Conservation (phyloP, 2,888 invertebrate species). For the Mechanitis mazaeus region DNA sequence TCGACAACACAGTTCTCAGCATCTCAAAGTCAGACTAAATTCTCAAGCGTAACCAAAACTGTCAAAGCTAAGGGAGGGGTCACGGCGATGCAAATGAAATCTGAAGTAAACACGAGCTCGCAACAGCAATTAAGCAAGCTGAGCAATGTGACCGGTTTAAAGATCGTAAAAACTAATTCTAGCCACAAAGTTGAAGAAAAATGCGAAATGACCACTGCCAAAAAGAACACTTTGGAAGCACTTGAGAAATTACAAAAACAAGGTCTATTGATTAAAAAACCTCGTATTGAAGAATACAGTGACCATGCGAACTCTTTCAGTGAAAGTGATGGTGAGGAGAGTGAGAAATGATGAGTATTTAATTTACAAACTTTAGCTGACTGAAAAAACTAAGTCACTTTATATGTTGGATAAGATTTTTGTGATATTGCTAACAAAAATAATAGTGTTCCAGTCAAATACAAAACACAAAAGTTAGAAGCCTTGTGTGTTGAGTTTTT, state of each 20-base stretch:
- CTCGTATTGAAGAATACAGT: conserved; percentile 51
- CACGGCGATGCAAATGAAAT: conserved; percentile 53
- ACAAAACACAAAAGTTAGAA: too few species aligned
- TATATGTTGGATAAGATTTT: too few species aligned
- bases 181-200: conserved; percentile 51
- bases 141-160: conserved; percentile 52
- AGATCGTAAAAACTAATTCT: conserved; percentile 52
- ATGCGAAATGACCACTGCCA: conserved; percentile 46
- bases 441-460: too few species aligned
- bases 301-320: conserved; percentile 42
- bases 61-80: conserved; percentile 52
- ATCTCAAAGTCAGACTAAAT: conserved; percentile 49
- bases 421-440: too few species aligned
- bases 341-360: conserved; percentile 24
- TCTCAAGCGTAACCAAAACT: conserved; percentile 49
- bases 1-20: conserved; percentile 45
- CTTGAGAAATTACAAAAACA: conserved; percentile 65
- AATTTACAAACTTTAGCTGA: conserved; percentile 1
- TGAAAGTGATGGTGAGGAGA: conserved; percentile 40
- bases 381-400: background rate
- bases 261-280: conserved; percentile 65
- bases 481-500: too few species aligned
- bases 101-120: conserved; percentile 49
- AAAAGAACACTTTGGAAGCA: conserved; percentile 59
- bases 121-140: conserved; percentile 58